Evolutionary conservation across 1,140 invertebrate species (phyloP), one percentile per base, ranked within the genome.

Genomic region (Aphis gossypii): DNA sequence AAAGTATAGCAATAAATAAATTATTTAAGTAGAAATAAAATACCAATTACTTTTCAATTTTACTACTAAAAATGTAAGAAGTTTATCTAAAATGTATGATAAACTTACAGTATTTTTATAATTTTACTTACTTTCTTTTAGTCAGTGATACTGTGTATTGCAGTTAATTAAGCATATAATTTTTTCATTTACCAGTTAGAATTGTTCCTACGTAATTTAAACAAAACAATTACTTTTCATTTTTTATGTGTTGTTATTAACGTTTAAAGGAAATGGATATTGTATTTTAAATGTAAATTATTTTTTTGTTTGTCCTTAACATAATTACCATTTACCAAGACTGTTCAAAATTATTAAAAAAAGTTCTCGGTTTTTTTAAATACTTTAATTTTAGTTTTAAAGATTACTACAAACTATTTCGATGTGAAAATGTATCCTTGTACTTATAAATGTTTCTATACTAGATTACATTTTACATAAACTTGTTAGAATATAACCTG

Each of bases 1-100:
- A 90, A 4, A 38, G 8, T 68, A 46, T 90, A 20, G 41, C 89
- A 90, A 90, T 90, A 68, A 88, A 44, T 90, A 60, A 25, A 56
- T 56, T 30, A 68, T 90, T 68, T 41, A 90, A 25, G 25, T 44
- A 68, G 23, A 68, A 46, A 60, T 90, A 25, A 88, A 54, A 90
- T 90, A 90, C 7, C 25, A 30, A 51, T 68, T 56, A 41, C 35
- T 44, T 68, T 8, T 68, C 41, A 60, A 90, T 60, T 56, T 44
- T 41, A 89, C 35, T n/a, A 41, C 7, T 60, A 2, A 60, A 44
- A 44, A 35, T n/a, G 25, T 90, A 90, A 68, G 54, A 68, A 44
- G 35, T 60, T 14, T 90, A 90, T 41, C 11, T 90, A 90, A 56
- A 56, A 51, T 54, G 18, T 14, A 41, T 38, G 87, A 38, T 44